Base-by-base conservation (phyloP, 1,140 invertebrate species). In the Melanaphis sacchari region DNA sequence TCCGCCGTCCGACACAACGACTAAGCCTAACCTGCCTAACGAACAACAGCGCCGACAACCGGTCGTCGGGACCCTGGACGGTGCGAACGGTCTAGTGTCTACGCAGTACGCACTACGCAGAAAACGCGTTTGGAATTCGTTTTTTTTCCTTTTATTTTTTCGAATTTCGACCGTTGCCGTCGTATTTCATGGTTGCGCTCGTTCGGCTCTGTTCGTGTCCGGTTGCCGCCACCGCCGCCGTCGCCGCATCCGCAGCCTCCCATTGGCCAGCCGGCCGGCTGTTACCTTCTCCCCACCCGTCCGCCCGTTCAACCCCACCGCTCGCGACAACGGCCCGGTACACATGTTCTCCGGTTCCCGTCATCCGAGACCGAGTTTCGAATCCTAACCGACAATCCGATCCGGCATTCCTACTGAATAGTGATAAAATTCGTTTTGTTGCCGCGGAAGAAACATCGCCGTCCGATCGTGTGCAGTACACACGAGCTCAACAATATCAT, bases 191-290 rank as follows among this genome's bases (percentile, higher is more conserved):
- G 7, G 26, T 59, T 31, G 22, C 9, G 82, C 4, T 43, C 26
- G 31, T 40, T 52, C 36, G 21, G 36, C 38, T 89, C 49, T 87
- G 88, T 59, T 21, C 88, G 88, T 59, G 88, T 59, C 88, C 52
- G 49, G 46, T 41, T 41, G 36, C 92, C 49, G 40, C 24, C 81
- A 41, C 91, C 49, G 41, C 43, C 91, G 43, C 15, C 41, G 26
- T 81, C 36, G 38, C 59, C 59, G 59, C 59, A 76, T 76, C 46
- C 41, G n/a, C 91, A 93, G 91, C 91, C 46, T 93, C 91, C 91
- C 41, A 90, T 90, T 93, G 93, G 93, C 84, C 93, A 24, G 18
- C 84, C 84, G 54, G 49, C 46, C 81, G 91, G 76, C 91, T 49
- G 91, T 93, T 93, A 93, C 91, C 91, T 92, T 22, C 76, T 52